These are phyloP conservation scores for Somateria mollissima DNA, from an alignment of 2,797 vertebrate species.

Conservation along the genomic window DNA sequence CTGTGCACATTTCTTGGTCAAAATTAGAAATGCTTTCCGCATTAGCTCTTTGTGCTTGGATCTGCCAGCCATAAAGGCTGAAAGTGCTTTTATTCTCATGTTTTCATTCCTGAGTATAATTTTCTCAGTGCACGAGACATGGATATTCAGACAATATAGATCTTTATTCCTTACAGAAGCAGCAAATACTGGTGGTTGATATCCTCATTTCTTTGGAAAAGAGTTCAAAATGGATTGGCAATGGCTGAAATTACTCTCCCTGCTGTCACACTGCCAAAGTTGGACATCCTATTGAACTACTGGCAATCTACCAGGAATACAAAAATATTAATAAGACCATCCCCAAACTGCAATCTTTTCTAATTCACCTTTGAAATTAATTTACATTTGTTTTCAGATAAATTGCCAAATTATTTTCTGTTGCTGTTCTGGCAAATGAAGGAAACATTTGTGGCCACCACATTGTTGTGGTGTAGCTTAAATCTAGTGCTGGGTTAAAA, in stretches of 20 bases:
- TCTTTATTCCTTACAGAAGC: conserved; percentile 13
- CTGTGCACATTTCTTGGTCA: neutral
- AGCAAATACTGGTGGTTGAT: conserved; percentile 38
- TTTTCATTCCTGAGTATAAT: neutral
- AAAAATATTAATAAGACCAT: conserved; percentile 15
- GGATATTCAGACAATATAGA: conserved; percentile 14
- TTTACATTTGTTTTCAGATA: conserved; percentile 32
- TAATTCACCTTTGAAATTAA: conserved; percentile 7
- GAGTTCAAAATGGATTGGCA: conserved; percentile 62
- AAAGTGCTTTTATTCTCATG: neutral
- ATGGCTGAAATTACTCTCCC: conserved; percentile 34
- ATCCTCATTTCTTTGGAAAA: conserved; percentile 36
- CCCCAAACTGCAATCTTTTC: conserved; percentile 8
- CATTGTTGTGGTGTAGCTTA: neutral
- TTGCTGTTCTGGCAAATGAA: conserved; percentile 23
- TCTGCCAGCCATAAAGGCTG: neutral
- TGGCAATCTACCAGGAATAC: conserved; percentile 29
- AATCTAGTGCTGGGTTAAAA: neutral
- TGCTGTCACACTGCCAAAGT: conserved; percentile 33
- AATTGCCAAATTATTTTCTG: neutral
- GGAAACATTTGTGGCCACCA: neutral
- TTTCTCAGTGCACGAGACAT: neutral
- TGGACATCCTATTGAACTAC: neutral
- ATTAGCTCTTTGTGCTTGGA: neutral
- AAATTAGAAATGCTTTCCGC: conserved; percentile 8